Evolutionary conservation across 2,888 invertebrate species (phyloP).

Genomic region (Drosophila cyrtoloma): DNA sequence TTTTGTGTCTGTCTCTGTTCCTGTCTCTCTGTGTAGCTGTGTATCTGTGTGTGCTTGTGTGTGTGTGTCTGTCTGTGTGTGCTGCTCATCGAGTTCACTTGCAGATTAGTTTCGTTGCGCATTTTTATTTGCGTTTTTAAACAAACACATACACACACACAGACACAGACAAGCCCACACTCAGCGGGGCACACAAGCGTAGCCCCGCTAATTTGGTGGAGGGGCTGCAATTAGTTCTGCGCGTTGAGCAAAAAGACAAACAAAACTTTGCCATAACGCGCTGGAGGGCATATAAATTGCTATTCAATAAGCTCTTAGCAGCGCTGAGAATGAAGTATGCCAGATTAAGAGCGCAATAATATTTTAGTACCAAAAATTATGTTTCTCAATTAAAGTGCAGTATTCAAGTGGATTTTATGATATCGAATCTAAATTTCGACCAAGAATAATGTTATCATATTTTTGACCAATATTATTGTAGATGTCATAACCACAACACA

Average conservation of each 20-base stretch:
- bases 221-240: conserved; percentile 31
- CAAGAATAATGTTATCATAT: not conserved
- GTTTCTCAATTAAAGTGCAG: not conserved
- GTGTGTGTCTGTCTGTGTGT: conserved; percentile 25
- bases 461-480: not conserved
- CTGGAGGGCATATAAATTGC: conserved; percentile 48
- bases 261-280: conserved; percentile 28
- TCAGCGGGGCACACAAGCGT: conserved; percentile 28
- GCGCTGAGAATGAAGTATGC: not conserved
- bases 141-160: conserved; percentile 38
- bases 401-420: not conserved
- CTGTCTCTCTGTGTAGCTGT: not conserved
- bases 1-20: conserved; percentile 51
- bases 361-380: not conserved
- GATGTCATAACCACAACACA: too few species aligned
- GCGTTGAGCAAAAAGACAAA: conserved; percentile 24
- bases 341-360: not conserved
- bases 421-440: not conserved
- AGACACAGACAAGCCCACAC: conserved; percentile 8
- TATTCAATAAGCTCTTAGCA: conserved; percentile 14
- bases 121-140: conserved; percentile 66
- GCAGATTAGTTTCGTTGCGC: conserved; percentile 76
- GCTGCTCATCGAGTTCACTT: conserved; percentile 63
- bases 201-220: conserved; percentile 10
- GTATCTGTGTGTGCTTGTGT: conserved; percentile 34